These are phyloP conservation scores for Cnemophilus loriae DNA, from an alignment of 2,113 vertebrate genomes.

Conservation along the genomic window DNA sequence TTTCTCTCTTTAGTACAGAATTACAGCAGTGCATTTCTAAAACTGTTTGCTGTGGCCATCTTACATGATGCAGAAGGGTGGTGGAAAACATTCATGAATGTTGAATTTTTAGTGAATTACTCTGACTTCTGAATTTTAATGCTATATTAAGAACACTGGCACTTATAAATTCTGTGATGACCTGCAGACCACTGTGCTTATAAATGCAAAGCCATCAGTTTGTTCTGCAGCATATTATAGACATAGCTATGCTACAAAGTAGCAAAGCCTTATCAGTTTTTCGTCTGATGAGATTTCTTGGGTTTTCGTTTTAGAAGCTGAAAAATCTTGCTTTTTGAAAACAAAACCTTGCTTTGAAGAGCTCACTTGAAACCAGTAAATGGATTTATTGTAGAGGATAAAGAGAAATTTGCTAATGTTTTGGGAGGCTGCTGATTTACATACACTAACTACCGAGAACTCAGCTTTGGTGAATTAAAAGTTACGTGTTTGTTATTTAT, in stretches of 20 bases:
- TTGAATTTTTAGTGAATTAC: neutral
- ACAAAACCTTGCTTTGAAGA: neutral
- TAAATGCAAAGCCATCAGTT: neutral
- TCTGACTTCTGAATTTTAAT: neutral
- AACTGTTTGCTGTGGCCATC: neutral
- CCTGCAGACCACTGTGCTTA: neutral
- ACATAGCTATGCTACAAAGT: neutral
- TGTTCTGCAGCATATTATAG: neutral
- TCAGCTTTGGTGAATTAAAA: neutral
- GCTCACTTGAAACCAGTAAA: neutral
- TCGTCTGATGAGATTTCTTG: neutral
- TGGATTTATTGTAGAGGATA: neutral
- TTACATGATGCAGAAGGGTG: neutral
- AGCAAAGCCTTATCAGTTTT: neutral
- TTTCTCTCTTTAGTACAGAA: neutral
- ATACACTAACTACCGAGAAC: neutral
- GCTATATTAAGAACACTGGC: neutral
- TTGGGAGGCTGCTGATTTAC: neutral
- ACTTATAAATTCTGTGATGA: neutral
- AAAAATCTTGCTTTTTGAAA: neutral
- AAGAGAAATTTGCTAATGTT: neutral
- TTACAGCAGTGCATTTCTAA: neutral
- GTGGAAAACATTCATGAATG: neutral
- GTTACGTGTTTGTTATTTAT: neutral
- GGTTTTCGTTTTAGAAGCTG: neutral